phyloP scores from a whole-genome alignment of 37 sponge, comb jelly and placozoan species.

The Hexactinellida sp. region DNA sequence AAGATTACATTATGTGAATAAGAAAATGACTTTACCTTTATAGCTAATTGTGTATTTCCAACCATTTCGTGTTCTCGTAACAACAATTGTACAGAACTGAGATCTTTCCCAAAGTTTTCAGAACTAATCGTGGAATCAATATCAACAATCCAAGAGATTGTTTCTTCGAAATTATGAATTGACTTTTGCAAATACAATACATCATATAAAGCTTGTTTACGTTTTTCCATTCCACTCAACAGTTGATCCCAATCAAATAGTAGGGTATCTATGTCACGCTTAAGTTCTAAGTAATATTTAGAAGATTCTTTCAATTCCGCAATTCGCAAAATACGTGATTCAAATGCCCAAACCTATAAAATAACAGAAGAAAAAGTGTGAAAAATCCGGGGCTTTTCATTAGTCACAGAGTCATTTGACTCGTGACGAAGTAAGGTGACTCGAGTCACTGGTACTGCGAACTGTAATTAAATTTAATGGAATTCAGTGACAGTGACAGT shows the following conservation, averaged over 20 bases:
- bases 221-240: not conserved
- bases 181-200: not conserved
- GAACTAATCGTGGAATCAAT: not conserved
- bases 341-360: not conserved
- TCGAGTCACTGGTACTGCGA: too few species aligned
- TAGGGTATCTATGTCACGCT: not conserved
- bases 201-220: not conserved
- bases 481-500: too few species aligned
- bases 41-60: not conserved
- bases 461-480: too few species aligned
- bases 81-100: not conserved
- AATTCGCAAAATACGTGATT: not conserved
- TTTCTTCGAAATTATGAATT: not conserved
- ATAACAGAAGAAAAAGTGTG: too few species aligned
- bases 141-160: not conserved
- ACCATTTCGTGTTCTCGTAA: constrained; percentile 3
- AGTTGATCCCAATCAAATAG: not conserved
- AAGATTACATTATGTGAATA: too few species aligned
- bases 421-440: too few species aligned
- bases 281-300: not conserved
- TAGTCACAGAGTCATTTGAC: too few species aligned
- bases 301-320: not conserved
- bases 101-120: not conserved
- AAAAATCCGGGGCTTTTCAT: too few species aligned
- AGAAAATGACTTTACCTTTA: too few species aligned